phyloP scores from a whole-genome alignment of 2,888 invertebrate genomes.

The Glyphotaelius pellucidus region DNA sequence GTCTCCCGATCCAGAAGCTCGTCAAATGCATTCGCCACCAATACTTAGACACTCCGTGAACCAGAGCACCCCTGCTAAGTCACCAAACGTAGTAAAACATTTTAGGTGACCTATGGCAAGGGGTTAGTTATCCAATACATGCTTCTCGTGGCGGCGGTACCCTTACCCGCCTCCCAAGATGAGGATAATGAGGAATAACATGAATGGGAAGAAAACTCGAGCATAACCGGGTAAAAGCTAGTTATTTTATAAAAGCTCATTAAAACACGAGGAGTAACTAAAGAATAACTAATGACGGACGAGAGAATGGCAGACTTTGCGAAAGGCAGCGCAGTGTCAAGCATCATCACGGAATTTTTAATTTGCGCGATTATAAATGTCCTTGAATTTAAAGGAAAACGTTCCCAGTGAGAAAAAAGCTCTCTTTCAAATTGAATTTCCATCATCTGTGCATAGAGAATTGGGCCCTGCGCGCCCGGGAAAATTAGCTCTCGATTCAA shows the following conservation, averaged over 20 bases:
- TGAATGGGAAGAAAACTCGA: not conserved
- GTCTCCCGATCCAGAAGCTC: too few relatives aligned
- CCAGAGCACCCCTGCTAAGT: too few relatives aligned
- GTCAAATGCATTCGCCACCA: too few relatives aligned
- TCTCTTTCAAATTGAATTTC: not conserved
- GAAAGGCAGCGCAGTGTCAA: not conserved
- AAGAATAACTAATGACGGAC: not conserved
- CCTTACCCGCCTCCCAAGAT: too few relatives aligned
- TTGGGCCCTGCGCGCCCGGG: not conserved
- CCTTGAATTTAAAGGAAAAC: not conserved
- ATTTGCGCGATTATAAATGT: not conserved
- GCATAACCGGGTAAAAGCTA: not conserved
- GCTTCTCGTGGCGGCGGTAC: too few relatives aligned
- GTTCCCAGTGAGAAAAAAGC: not conserved
- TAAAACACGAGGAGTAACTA: not conserved
- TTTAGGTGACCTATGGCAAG: too few relatives aligned
- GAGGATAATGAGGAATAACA: too few relatives aligned
- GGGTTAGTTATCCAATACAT: too few relatives aligned
- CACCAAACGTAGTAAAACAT: too few relatives aligned
- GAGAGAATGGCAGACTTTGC: not conserved
- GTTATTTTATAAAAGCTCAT: not conserved
- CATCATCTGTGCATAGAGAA: not conserved
- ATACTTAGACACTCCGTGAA: too few relatives aligned
- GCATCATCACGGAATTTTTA: not conserved
- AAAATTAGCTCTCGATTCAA: conserved; percentile 30